Base-by-base conservation (phyloP, 2,888 invertebrate species). In the Bombylius major region DNA sequence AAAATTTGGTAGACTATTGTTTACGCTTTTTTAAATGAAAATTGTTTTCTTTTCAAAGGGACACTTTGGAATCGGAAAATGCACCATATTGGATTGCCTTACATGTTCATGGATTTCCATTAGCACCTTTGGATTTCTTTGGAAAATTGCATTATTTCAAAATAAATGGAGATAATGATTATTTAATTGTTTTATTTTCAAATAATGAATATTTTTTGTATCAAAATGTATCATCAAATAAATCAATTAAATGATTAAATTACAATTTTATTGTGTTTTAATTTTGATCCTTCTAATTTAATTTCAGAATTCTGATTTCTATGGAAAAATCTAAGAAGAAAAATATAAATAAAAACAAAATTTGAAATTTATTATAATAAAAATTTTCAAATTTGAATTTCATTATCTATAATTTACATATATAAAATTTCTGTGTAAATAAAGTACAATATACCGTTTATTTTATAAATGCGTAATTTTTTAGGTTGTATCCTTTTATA, bases 71-170 rank as follows among this genome's bases (percentile, higher is more conserved):
- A 36, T 54, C 46, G 9, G 60, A 62, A 13, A 59, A 63, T 14
- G 63, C 62, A 32, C 67, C 72, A 55, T 70, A 73, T 4, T 81
- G 80, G 79, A 65, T 69, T 48, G 73, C 77, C 50, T 62, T 80
- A 49, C 76, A 79, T 61, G 74, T 81, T 8, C 78, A 79, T 64
- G 80, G 81, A 46, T 81, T 80, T 66, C 72, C 74, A 4, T 80
- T 81, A 64, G 69, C 75, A 56, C 78, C 79, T 13, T 67, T 78
- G 3, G 73, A 72, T 56, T 79, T 78, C 75, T 66, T 66, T 56
- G 64, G 70, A 48, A 69, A 73, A 50, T 77, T 79, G 64, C 76
- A 79, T 62, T 69, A 69, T 58, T 78, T 71, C 62, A 71, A 69
- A 56, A 70, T 70, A 9, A 57, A 57, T 47, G 57, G 54, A 50